phyloP scores from a whole-genome alignment of 1,140 invertebrate genomes.

The Antheraea mylitta region DNA sequence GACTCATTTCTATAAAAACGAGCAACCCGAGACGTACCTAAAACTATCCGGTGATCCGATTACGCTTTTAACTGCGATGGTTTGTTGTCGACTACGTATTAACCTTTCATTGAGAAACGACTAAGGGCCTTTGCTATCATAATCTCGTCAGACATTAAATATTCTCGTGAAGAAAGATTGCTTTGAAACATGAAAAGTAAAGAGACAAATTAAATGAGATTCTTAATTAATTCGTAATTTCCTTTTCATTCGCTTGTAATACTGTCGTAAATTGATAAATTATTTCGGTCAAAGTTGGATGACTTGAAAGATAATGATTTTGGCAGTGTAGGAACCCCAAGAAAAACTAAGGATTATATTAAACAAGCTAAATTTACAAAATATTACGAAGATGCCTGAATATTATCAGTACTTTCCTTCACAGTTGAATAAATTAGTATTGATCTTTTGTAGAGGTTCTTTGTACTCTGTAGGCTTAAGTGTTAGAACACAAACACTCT shows the following conservation, averaged over 20 bases:
- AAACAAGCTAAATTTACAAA: too few species aligned
- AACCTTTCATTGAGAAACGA: conserved; percentile 1
- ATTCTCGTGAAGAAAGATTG: background rate
- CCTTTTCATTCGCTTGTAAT: too few species aligned
- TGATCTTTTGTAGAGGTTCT: too few species aligned
- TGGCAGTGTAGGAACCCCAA: too few species aligned
- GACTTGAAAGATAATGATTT: too few species aligned
- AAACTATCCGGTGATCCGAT: background rate
- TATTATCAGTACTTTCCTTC: too few species aligned
- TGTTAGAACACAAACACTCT: too few species aligned
- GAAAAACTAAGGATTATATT: too few species aligned
- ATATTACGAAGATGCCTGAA: too few species aligned
- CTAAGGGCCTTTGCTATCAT: background rate
- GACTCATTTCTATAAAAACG: background rate
- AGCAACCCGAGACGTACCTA: background rate
- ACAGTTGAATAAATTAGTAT: too few species aligned
- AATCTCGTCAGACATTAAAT: background rate
- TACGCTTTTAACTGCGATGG: background rate
- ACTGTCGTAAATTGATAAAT: background rate
- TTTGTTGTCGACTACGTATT: background rate
- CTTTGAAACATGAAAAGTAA: background rate
- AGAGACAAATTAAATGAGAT: background rate
- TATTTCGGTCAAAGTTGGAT: background rate
- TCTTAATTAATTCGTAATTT: background rate
- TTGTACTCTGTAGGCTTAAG: too few species aligned